These are phyloP conservation scores for Hoplodrina blanda DNA, from an alignment of 2,888 invertebrate species.

Conservation along the genomic window DNA sequence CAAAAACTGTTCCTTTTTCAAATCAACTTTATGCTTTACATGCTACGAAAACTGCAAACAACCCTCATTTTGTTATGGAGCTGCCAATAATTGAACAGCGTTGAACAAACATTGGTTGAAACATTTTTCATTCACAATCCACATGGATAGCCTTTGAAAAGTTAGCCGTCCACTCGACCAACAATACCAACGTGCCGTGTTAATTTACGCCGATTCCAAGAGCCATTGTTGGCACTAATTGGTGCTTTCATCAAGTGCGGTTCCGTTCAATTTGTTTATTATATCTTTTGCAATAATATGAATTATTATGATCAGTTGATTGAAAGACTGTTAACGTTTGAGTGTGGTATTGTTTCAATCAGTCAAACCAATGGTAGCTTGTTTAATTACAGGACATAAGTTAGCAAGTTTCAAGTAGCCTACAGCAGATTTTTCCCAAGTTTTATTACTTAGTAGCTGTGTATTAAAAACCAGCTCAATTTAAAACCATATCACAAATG, in stretches of 20 bases:
- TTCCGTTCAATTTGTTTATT: slow-evolving; percentile 47
- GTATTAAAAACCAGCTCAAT: neutral
- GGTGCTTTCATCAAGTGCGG: slow-evolving; percentile 63
- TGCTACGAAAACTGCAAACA: slow-evolving; percentile 30
- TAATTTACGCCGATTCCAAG: slow-evolving; percentile 54
- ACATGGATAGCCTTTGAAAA: slow-evolving; percentile 55
- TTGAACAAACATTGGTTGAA: slow-evolving; percentile 44
- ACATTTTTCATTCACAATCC: slow-evolving; percentile 53
- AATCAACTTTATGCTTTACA: slow-evolving; percentile 33
- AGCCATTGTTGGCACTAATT: slow-evolving; percentile 68
- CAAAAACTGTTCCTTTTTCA: slow-evolving; percentile 31
- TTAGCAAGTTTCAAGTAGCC: neutral
- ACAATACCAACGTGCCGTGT: slow-evolving; percentile 56
- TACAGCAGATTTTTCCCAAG: neutral
- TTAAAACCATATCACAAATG: neutral
- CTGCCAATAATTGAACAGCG: slow-evolving; percentile 42
- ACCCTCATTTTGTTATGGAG: slow-evolving; percentile 39
- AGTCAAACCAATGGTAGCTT: neutral
- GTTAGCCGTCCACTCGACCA: slow-evolving; percentile 53
- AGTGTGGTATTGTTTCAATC: slow-evolving; percentile 11
- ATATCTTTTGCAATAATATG: slow-evolving; percentile 33
- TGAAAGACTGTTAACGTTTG: neutral
- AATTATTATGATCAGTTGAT: slow-evolving; percentile 34
- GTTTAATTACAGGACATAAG: neutral
- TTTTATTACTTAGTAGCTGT: neutral